Base-by-base conservation (phyloP, 1,140 invertebrate species). In the Euborellia annulipes region DNA sequence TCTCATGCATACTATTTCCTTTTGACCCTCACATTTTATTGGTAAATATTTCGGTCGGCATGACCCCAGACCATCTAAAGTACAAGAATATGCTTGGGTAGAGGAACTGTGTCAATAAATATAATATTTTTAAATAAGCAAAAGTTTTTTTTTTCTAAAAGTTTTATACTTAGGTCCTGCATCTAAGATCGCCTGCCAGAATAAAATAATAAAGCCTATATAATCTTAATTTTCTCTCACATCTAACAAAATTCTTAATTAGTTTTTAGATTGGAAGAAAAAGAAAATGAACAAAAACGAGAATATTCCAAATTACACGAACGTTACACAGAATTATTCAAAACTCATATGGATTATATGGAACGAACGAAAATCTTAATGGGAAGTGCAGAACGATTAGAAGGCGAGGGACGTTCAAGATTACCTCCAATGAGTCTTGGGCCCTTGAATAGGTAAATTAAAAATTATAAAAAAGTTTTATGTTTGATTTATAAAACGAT, bases 261-360 rank as follows among this genome's bases (percentile, higher is more conserved):
- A 85, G 83, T 85, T 34, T 69, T 68, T 47, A 69, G 85, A 40
- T 63, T 87, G 36, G 85, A 89, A 66, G 85, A 89, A 56, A 85
- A 86, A 58, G 85, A 89, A 59, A 64, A 71, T 36, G 83, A 88
- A 62, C 66, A 78, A 55, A 86, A 85, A 59, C 75, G 75, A 49
- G 85, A 89, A 59, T 87, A 84, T 60, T 72, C 73, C 16, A 83
- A 85, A 51, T 62, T 89, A 11, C 84, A 89, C 62, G 82, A 88
- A 51, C 63, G 84, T 49, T 97, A 97, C 57, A 96, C 93, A 19
- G 93, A 98, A 62, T 65, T 93, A 48, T 93, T 98, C 58, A 94
- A 96, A 68, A 97, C 92, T 14, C 95, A 98, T 64, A 88, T 98
- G 66, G 95, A 98, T 64, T 94, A 97, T 58, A 95, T 98, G 84